Base-by-base conservation (phyloP, 2,888 invertebrate species). In the Luperina testacea region DNA sequence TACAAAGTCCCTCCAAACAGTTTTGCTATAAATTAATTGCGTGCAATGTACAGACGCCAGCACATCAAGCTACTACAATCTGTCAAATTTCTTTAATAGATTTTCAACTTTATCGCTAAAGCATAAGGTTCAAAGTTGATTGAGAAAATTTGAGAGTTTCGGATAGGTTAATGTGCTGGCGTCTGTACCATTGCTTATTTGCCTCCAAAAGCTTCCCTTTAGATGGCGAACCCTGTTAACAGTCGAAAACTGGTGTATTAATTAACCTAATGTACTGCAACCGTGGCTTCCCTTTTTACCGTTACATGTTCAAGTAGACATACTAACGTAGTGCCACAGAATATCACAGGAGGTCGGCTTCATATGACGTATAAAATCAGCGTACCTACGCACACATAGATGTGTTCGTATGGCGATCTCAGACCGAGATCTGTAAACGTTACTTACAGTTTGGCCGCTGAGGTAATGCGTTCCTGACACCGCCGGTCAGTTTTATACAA, bases 251-350 rank as follows among this genome's bases (percentile, higher is more conserved):
- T 85, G 77, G 75, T 78, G 82, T 89, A 89, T 92, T 93, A 93
- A 94, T 93, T 93, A 94, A 91, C 90, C 87, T 93, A 94, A 94
- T 94, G 93, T 92, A 93, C 83, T 74, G 77, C 78, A 73, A 74
- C 67, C 68, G 83, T 63, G 48, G 79, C 74, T 86, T 83, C 69
- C 83, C 76, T 75, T 89, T 84, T 61, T 78, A 57, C 72, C 77
- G 73, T 83, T 83, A 90, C 82, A 77, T 83, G 87, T 75, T 61
- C 51, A 68, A 59, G 57, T 65, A 75, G 72, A 74, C 79, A 79
- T 91, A 91, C 90, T 91, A 63, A 77, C 4, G n/a, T 13, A 68
- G 24, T 64, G n/a, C 6, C 64, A 65, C 17, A 65, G 27, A 75
- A n/a, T 57, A 64, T 13, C 7, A 17, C 75, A 82, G 75, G 64